phyloP scores from a whole-genome alignment of 2,113 vertebrate genomes.

The Morone chrysops region DNA sequence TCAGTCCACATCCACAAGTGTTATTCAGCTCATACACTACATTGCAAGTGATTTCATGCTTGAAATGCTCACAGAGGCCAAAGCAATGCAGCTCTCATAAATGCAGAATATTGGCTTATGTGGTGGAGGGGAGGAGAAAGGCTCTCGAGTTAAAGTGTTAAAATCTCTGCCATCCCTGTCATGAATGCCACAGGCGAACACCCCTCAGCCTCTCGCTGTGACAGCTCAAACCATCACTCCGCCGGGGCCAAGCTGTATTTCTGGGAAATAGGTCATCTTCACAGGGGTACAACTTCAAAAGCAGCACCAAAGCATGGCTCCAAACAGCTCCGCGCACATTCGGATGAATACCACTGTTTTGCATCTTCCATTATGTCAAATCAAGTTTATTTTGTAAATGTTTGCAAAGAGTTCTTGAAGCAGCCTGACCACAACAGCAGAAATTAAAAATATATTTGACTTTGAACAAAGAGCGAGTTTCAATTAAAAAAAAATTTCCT shows the following conservation, averaged over 20 bases:
- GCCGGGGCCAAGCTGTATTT: constrained; percentile 46
- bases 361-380: constrained; percentile 51
- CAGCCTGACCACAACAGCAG: constrained; percentile 10
- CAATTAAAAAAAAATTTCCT: constrained; percentile 28
- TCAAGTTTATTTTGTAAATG: constrained; percentile 42
- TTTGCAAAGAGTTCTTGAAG: constrained; percentile 24
- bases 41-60: constrained; percentile 64
- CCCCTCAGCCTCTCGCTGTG: constrained; percentile 45
- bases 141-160: constrained; percentile 52
- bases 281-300: constrained; percentile 67
- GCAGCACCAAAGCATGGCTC: constrained; percentile 41
- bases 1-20: constrained; percentile 45
- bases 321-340: constrained; percentile 14
- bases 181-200: constrained; percentile 48
- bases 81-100: constrained; percentile 49
- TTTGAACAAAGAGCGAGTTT: constrained; percentile 55
- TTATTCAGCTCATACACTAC: constrained; percentile 36
- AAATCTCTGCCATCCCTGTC: constrained; percentile 52
- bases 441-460: constrained; percentile 34
- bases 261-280: constrained; percentile 74
- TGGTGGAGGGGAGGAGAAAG: background rate
- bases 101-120: constrained; percentile 65
- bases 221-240: constrained; percentile 56
- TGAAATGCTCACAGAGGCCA: constrained; percentile 40
- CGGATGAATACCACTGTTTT: constrained; percentile 20